Base-by-base conservation (phyloP, 2,113 vertebrate species). In the Microcebus jonahi region DNA sequence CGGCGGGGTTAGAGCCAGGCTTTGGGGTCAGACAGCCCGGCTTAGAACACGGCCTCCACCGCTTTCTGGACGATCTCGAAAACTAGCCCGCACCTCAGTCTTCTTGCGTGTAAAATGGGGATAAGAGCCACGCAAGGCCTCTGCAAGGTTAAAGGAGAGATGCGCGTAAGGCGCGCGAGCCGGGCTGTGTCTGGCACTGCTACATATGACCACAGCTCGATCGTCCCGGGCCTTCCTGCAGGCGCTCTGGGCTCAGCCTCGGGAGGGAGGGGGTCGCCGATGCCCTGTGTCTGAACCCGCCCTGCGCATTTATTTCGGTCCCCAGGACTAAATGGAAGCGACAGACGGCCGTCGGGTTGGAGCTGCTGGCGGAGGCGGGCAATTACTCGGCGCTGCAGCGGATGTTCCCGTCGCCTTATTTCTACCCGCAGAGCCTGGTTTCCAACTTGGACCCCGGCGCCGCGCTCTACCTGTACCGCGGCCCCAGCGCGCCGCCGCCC, bases 351-450 rank as follows among this genome's bases (percentile, higher is more conserved):
- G 99, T 99, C 95, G 99, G 99, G 82, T 98, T 99, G 86, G 99
- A 99, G 98, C 98, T 99, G 85, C 98, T 99, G 98, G 99, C 99
- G 4, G 99, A 99, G 95, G 99, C 99, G 0, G 99, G 99, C 61
- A 99, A 99, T 98, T 99, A 99, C 92, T 99, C 99, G 0, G 99
- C 99, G 50, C 99, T 99, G 2, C 99, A 99, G 98, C 98, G 99
- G 98, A 99, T 99, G 99, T 99, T 99, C 98, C 99, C 99, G 71
- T 99, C 99, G 89, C 99, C 99, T 85, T 99, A 99, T 95, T 99
- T 99, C 99, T 99, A 99, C 98, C 99, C 99, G 63, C 99, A 99
- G 97, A 99, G 99, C 85, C 97, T 99, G 82, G 99, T 99, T 87
- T 99, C 99, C 98, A 99, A 99, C 98, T 98, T 99, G 98, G 99